Base-by-base conservation (phyloP, 2,113 vertebrate genomes). In the Aleadryas rufinucha region DNA sequence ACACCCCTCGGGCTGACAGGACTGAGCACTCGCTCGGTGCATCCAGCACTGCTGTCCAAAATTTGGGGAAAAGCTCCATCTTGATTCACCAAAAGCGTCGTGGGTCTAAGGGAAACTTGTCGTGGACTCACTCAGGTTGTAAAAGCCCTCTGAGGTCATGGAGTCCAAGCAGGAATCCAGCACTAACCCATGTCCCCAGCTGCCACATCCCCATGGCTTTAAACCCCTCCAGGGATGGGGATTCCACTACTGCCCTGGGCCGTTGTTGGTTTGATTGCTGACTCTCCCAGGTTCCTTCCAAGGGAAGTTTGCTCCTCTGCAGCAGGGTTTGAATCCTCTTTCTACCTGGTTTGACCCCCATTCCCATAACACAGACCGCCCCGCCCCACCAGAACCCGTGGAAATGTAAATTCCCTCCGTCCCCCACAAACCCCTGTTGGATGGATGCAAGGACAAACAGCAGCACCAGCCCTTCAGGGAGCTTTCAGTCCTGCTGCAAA, bases 1-100 rank as follows among this genome's bases (percentile, higher is more conserved):
- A 42, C 37, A 63, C 12, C 27, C 42, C n/a, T 28, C 5, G 30
- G 33, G 13, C 5, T 30, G 54, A 20, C 10, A 16, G 33, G 27
- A 17, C 27, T 11, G 49, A 80, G 64, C 3, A 13, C 16, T 28
- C 0, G 0, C 39, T 47, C 1, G 0, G 33, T 19, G 41, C 45
- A 6, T 6, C 35, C 68, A 69, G 31, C 35, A 6, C 35, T 45
- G 35, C 39, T 74, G 33, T 12, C 50, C 86, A 61, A 57, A 83
- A 22, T 22, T 6, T 1, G 3, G 19, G 23, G 7, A 41, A 71
- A 74, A 76, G 10, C 31, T 89, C 45, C 22, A n/a, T 70, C 74
- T 22, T 28, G 5, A 30, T 22, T 21, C 57, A 50, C 19, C 21
- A 45, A 10, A 10, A 80, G 39, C 28, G 37, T 44, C 26, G 9